Percentiles rank a stretch among this genome's conserved stretches.
These are phyloP conservation scores for Erynnis tages DNA, from an alignment of 2,888 invertebrate genomes.

Conservation along the genomic window DNA sequence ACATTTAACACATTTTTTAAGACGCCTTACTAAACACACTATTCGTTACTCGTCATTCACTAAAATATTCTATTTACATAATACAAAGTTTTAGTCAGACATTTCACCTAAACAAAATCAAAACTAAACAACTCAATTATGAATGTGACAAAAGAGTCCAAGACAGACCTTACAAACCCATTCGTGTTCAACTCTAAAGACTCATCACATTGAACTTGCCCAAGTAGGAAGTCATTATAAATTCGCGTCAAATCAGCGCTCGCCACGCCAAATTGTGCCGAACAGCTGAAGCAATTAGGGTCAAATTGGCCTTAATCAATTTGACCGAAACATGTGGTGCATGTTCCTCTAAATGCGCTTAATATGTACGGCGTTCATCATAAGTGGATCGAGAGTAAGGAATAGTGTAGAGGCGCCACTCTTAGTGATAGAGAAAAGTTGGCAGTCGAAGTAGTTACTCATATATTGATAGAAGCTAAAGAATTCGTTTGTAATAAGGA, in stretches of 20 bases:
- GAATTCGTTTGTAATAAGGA: too few species aligned
- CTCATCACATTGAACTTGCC: conserved; percentile 26
- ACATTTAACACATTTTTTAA: too few species aligned
- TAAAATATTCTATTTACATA: too few species aligned
- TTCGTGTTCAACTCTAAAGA: background rate
- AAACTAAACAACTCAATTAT: too few species aligned
- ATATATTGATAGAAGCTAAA: too few species aligned
- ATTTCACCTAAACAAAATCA: too few species aligned
- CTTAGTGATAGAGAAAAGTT: background rate
- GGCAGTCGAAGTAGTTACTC: too few species aligned
- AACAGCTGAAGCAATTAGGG: conserved; percentile 55
- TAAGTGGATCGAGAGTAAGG: conserved; percentile 4
- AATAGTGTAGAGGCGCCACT: conserved; percentile 2
- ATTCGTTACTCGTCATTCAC: too few species aligned
- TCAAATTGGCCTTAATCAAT: conserved; percentile 57
- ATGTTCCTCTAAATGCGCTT: conserved; percentile 38
- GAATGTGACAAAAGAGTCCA: background rate
- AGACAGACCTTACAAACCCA: background rate
- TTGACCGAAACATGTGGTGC: conserved; percentile 47
- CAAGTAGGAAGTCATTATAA: conserved; percentile 37
- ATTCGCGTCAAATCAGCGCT: conserved; percentile 36
- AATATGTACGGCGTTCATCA: conserved; percentile 24
- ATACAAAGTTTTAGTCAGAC: too few species aligned
- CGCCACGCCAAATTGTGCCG: conserved; percentile 38
- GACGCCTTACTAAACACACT: too few species aligned